Conservation (phyloP, 2,113 vertebrate species). For the Sciurus niger region DNA sequence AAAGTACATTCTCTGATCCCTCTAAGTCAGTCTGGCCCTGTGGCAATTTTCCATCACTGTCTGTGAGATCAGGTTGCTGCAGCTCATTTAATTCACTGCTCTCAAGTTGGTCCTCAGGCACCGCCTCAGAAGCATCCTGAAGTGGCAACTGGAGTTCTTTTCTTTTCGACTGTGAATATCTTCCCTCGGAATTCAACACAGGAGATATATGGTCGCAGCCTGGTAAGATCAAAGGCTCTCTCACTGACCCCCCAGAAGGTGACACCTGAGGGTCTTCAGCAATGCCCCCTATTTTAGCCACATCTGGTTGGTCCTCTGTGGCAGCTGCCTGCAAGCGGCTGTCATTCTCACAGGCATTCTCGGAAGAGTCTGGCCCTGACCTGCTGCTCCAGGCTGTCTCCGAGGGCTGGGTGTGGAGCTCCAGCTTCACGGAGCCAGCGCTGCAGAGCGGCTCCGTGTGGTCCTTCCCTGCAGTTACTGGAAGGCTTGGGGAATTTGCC, state of each 20-base stretch:
- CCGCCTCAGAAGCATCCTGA: constrained; percentile 69
- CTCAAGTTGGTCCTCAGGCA: constrained; percentile 65
- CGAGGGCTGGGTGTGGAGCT: constrained; percentile 85
- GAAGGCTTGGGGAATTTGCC: constrained; percentile 57
- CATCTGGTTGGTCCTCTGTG: constrained; percentile 80
- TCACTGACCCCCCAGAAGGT: constrained; percentile 74
- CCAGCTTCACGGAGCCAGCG: constrained; percentile 41
- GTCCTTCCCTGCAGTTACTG: constrained; percentile 77
- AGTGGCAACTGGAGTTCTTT: constrained; percentile 81
- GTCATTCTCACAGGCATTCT: constrained; percentile 72
- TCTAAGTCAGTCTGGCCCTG: constrained; percentile 69
- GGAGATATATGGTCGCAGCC: constrained; percentile 76
- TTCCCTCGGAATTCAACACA: constrained; percentile 73
- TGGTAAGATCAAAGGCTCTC: constrained; percentile 79
- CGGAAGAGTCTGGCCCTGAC: constrained; percentile 76
- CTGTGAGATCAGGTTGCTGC: constrained; percentile 77
- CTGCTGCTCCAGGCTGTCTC: constrained; percentile 79
- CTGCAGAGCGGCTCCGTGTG: constrained; percentile 85
- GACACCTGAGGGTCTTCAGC: constrained; percentile 66
- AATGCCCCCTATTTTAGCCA: constrained; percentile 72
- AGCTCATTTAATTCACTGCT: constrained; percentile 83
- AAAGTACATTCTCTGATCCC: constrained; percentile 30
- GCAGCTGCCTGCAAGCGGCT: constrained; percentile 81
- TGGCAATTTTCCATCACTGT: constrained; percentile 78
- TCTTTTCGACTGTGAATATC: constrained; percentile 79